Base-by-base conservation (phyloP, 2,113 vertebrate species). In the Sprattus sprattus region DNA sequence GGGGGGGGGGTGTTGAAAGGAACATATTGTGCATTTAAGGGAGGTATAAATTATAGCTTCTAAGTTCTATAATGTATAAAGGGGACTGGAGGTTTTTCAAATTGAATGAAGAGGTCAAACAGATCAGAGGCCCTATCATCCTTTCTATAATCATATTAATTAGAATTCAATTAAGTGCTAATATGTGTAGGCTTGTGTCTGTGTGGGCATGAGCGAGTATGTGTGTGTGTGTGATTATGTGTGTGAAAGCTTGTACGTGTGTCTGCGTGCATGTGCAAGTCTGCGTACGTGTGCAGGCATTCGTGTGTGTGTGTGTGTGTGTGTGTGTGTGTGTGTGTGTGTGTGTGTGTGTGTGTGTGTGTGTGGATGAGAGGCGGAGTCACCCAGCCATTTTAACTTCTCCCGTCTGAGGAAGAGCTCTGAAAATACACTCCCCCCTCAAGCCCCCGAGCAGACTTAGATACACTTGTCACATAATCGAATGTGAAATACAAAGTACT, bases 391-490 rank as follows among this genome's bases (percentile, higher is more conserved):
- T 89, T 92, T 90, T 90, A 88, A 93, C 92, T 88, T 87, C 86
- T 85, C 88, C 87, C 89, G 89, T 90, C 86, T 92, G 89, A 90
- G 90, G 89, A 90, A 90, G 88, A 91, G 88, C 89, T 92, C 90
- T 91, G 71, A 83, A 92, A 93, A 92, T 92, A 92, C 92, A 93
- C 92, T 93, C 89, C 89, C 91, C 84, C 88, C 93, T 10, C 54
- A 60, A 91, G 93, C 91, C 92, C 90, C 82, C 82, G 52, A 93
- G 91, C 88, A 89, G 93, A 93, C 93, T 95, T 94, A 94, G 95
- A 95, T 93, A 95, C 94, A 95, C 94, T 96, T 95, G 94, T 95
- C 94, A 95, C 87, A 92, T 94, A 92, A 94, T 93, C 90, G 91
- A 94, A 95, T 92, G 92, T 92, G 92, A 94, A 94, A 94, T 93